Evolutionary conservation across 2,797 vertebrate species (phyloP).

Genomic region (Gallirallus australis): DNA sequence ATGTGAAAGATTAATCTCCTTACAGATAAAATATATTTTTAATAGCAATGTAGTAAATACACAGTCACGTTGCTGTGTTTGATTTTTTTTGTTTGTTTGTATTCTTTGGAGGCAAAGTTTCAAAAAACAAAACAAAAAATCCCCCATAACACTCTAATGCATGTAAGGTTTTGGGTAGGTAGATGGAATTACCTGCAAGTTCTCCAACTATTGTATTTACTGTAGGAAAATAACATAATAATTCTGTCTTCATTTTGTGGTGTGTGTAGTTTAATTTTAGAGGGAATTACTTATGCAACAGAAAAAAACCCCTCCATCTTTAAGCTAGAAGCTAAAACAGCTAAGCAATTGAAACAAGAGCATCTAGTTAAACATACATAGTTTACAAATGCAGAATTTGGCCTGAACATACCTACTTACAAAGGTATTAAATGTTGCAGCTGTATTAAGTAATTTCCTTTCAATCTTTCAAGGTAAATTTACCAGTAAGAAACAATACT

Average conservation of each 20-base stretch:
- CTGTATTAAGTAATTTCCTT: background rate
- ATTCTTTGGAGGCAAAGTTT: background rate
- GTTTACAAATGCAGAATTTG: background rate
- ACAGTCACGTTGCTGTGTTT: background rate
- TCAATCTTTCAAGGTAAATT: background rate
- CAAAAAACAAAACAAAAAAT: background rate
- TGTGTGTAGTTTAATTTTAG: slow-evolving; percentile 18
- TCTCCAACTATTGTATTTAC: background rate
- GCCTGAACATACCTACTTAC: background rate
- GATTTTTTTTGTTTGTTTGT: background rate
- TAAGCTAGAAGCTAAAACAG: slow-evolving; percentile 3
- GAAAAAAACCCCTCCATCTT: background rate
- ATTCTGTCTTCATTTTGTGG: background rate
- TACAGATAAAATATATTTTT: background rate
- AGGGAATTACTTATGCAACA: background rate
- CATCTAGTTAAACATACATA: background rate
- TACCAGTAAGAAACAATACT: background rate
- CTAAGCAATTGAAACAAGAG: background rate
- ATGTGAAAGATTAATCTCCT: background rate
- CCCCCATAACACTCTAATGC: background rate
- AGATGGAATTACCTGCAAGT: slow-evolving; percentile 1
- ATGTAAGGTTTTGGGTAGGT: background rate
- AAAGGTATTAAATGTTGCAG: background rate
- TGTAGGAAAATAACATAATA: background rate
- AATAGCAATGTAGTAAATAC: background rate